phyloP scores from a whole-genome alignment of 1,140 invertebrate species.

The Conus betulinus region DNA sequence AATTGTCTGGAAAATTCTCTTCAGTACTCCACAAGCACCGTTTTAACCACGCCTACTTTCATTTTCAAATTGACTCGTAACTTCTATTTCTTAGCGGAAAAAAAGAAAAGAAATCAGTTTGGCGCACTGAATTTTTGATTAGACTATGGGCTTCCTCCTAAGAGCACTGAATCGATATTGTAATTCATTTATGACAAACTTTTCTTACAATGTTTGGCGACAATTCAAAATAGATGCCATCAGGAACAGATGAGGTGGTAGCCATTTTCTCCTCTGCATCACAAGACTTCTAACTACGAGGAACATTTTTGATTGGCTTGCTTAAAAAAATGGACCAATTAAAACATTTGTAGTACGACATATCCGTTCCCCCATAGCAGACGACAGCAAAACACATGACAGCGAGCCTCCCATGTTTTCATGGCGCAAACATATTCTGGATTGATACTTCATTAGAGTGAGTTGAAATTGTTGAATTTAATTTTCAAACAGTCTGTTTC shows the following conservation, averaged over 20 bases:
- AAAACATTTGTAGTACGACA: not conserved
- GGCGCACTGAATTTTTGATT: too few species aligned
- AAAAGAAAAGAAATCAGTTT: too few species aligned
- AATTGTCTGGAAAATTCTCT: too few species aligned
- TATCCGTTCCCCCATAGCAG: not conserved
- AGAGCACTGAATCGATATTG: not conserved
- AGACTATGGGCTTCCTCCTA: too few species aligned
- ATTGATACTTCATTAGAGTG: not conserved
- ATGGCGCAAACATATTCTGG: not conserved
- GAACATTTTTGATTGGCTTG: slow-evolving; percentile 6
- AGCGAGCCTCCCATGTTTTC: not conserved
- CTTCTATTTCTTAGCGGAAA: too few species aligned
- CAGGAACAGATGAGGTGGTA: not conserved
- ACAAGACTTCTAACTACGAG: not conserved
- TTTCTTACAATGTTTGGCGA: slow-evolving; percentile 33
- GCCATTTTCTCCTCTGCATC: not conserved
- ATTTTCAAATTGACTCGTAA: too few species aligned
- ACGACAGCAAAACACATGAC: slow-evolving; percentile 7
- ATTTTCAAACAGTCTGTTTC: too few species aligned
- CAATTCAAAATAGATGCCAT: slow-evolving; percentile 29
- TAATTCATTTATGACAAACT: not conserved
- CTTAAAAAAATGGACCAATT: not conserved
- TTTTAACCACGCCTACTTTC: too few species aligned
- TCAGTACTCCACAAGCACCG: too few species aligned
- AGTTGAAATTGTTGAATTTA: too few species aligned